Evolutionary conservation across 2,113 vertebrate species (phyloP).

Genomic region (Campylorhamphus procurvoides): DNA sequence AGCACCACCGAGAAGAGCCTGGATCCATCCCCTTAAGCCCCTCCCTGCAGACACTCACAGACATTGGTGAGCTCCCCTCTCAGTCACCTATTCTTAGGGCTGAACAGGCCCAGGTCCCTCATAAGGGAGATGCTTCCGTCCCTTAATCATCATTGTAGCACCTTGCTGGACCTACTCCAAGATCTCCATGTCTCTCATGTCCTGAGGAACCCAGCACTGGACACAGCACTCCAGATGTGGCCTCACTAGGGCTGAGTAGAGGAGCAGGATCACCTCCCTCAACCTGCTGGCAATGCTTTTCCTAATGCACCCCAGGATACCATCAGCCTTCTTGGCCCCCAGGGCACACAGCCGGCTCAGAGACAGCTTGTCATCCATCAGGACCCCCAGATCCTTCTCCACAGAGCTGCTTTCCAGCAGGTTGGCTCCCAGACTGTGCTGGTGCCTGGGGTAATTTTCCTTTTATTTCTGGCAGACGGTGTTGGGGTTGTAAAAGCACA

Average conservation of each 20-base stretch:
- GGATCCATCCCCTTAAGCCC: rapidly evolving
- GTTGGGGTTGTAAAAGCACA: background rate
- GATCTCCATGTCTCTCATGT: rapidly evolving
- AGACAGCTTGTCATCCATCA: background rate
- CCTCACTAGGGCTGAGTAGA: background rate
- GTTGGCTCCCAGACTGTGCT: rapidly evolving
- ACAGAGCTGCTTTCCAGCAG: background rate
- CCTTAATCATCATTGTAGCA: background rate
- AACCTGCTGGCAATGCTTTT: rapidly evolving
- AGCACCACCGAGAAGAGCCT: background rate
- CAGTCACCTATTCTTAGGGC: rapidly evolving
- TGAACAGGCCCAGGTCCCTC: rapidly evolving
- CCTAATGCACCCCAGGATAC: background rate
- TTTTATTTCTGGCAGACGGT: background rate
- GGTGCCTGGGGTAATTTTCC: background rate
- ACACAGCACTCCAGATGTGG: background rate
- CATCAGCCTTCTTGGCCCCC: no score
- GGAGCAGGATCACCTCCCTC: background rate
- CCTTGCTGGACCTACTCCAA: rapidly evolving
- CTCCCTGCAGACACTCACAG: background rate
- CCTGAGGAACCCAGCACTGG: background rate
- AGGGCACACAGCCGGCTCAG: background rate
- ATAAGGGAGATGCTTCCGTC: background rate
- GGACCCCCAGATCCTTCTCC: background rate
- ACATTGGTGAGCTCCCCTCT: background rate